Conservation (phyloP, 2,797 vertebrate genomes). For the Sciurus carolinensis region DNA sequence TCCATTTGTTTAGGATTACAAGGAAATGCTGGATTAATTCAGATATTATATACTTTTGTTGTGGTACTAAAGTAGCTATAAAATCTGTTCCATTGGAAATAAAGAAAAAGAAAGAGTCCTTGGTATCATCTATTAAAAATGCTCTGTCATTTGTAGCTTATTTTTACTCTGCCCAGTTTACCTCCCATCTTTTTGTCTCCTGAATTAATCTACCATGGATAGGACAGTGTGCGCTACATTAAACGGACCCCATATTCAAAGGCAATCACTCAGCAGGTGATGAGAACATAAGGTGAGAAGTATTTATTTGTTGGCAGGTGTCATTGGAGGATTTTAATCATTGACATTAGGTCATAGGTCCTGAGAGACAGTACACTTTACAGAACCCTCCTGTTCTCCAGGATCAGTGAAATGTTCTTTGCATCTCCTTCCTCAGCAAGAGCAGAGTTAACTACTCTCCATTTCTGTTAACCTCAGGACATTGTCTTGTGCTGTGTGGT, state of each 20-base stretch:
- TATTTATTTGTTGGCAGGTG: background rate
- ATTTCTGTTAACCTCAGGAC: background rate
- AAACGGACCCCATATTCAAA: background rate
- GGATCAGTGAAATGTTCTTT: background rate
- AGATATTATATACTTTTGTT: background rate
- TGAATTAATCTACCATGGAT: too few species aligned
- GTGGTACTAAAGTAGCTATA: background rate
- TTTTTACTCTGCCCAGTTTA: background rate
- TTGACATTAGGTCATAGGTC: background rate
- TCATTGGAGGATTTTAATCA: background rate
- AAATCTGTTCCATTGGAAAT: background rate
- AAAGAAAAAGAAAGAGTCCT: background rate
- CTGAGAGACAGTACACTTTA: fast-evolving
- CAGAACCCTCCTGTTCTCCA: background rate
- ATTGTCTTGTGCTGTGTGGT: background rate
- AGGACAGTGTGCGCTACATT: background rate
- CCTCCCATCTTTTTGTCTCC: background rate
- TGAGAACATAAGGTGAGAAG: background rate
- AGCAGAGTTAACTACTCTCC: background rate
- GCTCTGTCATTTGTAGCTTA: background rate
- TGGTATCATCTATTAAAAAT: background rate
- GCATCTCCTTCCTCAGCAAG: fast-evolving
- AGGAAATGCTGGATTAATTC: background rate
- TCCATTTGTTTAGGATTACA: background rate
- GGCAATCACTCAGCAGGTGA: background rate